Conservation (phyloP, 2,797 vertebrate species). For the Pangasius macronema region DNA sequence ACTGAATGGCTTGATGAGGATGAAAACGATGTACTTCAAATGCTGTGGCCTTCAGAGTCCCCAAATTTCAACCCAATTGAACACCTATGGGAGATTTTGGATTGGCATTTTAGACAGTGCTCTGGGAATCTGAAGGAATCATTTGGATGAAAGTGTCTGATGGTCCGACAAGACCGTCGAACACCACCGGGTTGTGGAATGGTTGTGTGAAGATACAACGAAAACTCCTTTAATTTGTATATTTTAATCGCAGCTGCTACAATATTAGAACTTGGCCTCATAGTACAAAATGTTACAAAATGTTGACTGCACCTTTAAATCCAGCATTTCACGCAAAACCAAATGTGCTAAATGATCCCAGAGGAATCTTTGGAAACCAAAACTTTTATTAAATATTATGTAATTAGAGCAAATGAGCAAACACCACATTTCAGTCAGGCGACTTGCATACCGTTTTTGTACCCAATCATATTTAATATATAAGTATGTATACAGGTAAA, state of each 20-base stretch:
- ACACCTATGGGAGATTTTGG: not conserved
- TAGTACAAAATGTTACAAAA: not conserved
- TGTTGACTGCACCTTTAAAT: not conserved
- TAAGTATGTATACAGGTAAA: too few relatives aligned
- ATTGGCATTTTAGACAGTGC: not conserved
- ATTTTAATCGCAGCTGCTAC: not conserved
- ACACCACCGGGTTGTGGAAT: too few relatives aligned
- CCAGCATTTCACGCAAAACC: not conserved
- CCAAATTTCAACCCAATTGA: not conserved
- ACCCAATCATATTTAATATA: too few relatives aligned
- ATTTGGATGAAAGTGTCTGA: too few relatives aligned
- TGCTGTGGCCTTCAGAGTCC: not conserved
- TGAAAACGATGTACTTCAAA: not conserved
- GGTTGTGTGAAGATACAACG: too few relatives aligned
- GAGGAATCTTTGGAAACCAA: not conserved
- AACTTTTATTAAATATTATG: not conserved
- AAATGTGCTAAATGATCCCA: not conserved
- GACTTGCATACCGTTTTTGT: too few relatives aligned
- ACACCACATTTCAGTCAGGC: not conserved
- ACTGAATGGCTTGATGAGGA: not conserved
- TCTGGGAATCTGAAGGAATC: conserved; percentile 16
- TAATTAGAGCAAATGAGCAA: not conserved
- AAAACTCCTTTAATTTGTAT: not conserved
- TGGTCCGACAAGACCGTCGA: too few relatives aligned
- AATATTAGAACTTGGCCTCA: not conserved